Conservation (phyloP, 2,113 vertebrate species). For the Spermophilus dauricus region DNA sequence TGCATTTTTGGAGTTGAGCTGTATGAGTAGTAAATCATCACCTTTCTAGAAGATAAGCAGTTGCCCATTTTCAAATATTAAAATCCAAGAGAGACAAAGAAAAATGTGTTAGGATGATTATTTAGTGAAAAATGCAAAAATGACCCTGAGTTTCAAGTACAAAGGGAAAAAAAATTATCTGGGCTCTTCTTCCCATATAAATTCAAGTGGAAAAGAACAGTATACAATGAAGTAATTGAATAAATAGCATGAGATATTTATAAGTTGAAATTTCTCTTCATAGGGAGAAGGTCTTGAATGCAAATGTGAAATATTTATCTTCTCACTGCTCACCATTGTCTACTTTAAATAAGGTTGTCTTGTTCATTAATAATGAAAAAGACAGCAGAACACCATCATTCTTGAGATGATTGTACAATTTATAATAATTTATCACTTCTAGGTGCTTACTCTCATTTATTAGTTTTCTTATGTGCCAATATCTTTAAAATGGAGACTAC, state of each 20-base stretch:
- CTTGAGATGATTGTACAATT: slow-evolving; percentile 56
- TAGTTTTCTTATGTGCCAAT: slow-evolving; percentile 59
- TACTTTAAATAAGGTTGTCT: slow-evolving; percentile 59
- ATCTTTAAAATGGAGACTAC: slow-evolving; percentile 27
- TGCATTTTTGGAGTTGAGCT: slow-evolving; percentile 31
- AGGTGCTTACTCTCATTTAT: slow-evolving; percentile 69
- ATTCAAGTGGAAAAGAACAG: slow-evolving; percentile 54
- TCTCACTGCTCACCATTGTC: slow-evolving; percentile 44
- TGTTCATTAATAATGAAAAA: slow-evolving; percentile 78
- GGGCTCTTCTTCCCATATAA: background rate
- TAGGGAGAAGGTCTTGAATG: slow-evolving; percentile 61
- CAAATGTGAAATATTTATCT: slow-evolving; percentile 78
- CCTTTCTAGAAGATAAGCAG: slow-evolving; percentile 41
- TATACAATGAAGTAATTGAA: slow-evolving; percentile 70
- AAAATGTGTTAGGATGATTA: slow-evolving; percentile 36
- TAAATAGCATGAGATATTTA: slow-evolving; percentile 74
- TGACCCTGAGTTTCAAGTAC: slow-evolving; percentile 44
- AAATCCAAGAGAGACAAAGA: slow-evolving; percentile 38
- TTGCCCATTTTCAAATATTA: slow-evolving; percentile 61
- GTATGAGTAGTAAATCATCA: background rate
- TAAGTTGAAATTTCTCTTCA: slow-evolving; percentile 64
- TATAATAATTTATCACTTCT: slow-evolving; percentile 78
- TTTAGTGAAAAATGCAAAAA: slow-evolving; percentile 54
- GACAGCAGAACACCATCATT: slow-evolving; percentile 62
- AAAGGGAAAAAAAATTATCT: background rate